A percentile compares a stretch with the other conserved stretches of the same genome.
phyloP scores from a whole-genome alignment of 2,113 vertebrate species.

The Pygoscelis adeliae region DNA sequence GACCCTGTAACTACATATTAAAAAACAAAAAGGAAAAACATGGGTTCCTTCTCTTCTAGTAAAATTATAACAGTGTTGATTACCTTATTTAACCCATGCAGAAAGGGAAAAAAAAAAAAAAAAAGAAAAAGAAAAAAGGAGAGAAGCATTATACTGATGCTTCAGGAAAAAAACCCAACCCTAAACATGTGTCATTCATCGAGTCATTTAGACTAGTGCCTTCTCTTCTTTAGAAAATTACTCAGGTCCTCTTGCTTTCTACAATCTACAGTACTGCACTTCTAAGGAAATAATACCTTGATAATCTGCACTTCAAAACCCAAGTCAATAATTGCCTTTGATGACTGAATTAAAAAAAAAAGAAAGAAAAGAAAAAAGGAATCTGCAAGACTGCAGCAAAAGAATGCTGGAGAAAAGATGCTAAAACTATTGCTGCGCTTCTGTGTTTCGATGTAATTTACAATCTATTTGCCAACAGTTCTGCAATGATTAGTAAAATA shows the following conservation, averaged over 20 bases:
- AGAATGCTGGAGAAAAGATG: conserved; percentile 32
- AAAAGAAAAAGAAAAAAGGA: neutral
- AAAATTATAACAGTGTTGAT: conserved; percentile 11
- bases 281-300: conserved; percentile 55
- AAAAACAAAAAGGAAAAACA: neutral
- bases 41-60: conserved; percentile 5
- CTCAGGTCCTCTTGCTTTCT: conserved; percentile 40
- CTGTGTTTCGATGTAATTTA: conserved; percentile 36
- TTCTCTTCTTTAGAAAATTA: conserved; percentile 53
- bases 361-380: neutral
- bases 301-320: conserved; percentile 68
- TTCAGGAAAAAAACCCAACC: neutral
- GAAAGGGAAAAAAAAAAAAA: neutral
- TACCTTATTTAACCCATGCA: conserved; percentile 39
- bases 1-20: neutral
- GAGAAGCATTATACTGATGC: neutral
- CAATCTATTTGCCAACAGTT: conserved; percentile 64
- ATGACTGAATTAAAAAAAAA: neutral
- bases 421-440: neutral
- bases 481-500: conserved; percentile 58
- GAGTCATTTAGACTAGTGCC: neutral
- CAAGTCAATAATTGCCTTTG: conserved; percentile 59
- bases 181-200: neutral
- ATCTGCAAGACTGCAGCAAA: conserved; percentile 27
- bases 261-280: conserved; percentile 26